These are phyloP conservation scores for Trachelipus rathkii DNA, from an alignment of 1,140 invertebrate genomes.

Conservation along the genomic window DNA sequence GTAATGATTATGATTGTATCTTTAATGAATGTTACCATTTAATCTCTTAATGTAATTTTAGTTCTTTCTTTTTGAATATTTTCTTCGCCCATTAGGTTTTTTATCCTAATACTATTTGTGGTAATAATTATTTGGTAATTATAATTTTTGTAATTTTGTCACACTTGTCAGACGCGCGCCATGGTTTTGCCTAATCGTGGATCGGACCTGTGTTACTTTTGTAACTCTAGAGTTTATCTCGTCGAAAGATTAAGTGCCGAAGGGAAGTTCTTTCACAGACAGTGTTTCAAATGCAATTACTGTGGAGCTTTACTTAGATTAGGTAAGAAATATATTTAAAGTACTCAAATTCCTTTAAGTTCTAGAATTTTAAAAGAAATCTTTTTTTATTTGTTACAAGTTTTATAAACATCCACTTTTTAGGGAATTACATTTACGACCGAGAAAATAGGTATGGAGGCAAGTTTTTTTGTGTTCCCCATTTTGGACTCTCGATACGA, in stretches of 20 bases:
- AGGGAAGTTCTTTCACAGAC: constrained; percentile 79
- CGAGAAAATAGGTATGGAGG: constrained; percentile 66
- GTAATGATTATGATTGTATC: no score
- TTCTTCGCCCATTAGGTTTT: no score
- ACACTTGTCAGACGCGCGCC: constrained; percentile 47
- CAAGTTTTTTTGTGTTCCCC: constrained; percentile 75
- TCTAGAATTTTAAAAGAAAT: background rate
- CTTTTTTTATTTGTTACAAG: background rate
- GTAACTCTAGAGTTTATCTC: constrained; percentile 77
- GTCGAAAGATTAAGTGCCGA: constrained; percentile 82
- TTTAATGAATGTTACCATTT: no score
- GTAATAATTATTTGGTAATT: no score
- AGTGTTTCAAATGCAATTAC: constrained; percentile 74
- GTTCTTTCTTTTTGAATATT: no score
- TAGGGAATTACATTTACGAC: constrained; percentile 69
- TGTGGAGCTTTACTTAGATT: constrained; percentile 50
- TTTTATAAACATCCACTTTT: background rate
- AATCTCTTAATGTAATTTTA: no score
- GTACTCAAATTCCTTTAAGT: no score
- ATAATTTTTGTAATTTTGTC: background rate
- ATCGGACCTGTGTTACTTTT: constrained; percentile 75
- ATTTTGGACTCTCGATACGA: constrained; percentile 54
- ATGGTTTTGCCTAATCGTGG: constrained; percentile 44
- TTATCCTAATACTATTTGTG: no score
- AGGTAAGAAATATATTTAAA: background rate